phyloP scores from a whole-genome alignment of 1,140 invertebrate genomes.

The Caenorhabditis elegans region WBcel235 BX284605.5:6485001-6485500 shows the following conservation, averaged over 20 bases:
- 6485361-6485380: background rate
- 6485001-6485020: background rate
- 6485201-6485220: background rate
- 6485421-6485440: constrained; percentile 31
- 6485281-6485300: background rate
- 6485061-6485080: background rate
- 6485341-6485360: background rate
- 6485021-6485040: background rate
- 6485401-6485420: constrained; percentile 30
- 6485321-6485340: constrained; percentile 12
- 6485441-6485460: background rate
- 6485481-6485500: background rate
- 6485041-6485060: constrained; percentile 2
- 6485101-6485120: too few relatives aligned
- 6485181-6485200: background rate
- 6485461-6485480: constrained; percentile 24
- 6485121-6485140: background rate
- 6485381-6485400: constrained; percentile 17
- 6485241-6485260: background rate
- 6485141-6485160: background rate
- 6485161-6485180: too few relatives aligned
- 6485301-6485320: too few relatives aligned
- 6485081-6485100: background rate
- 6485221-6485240: background rate
- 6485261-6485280: constrained; percentile 8